Base-by-base conservation (phyloP, 2,888 invertebrate species). In the Amblyjoppa proteus region DNA sequence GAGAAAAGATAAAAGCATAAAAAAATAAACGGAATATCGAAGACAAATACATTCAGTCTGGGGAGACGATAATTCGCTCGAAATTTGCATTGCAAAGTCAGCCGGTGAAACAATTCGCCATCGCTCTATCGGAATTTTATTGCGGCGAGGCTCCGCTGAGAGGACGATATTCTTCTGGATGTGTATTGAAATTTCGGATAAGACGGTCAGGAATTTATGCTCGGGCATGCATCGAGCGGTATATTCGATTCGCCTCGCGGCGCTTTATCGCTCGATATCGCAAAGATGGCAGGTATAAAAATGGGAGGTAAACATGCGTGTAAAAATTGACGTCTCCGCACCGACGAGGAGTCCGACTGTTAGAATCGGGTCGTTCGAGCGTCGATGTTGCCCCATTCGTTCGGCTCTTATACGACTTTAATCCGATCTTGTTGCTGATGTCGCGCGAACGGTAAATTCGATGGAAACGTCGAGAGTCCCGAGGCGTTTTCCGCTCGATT, bases 51-150 rank as follows among this genome's bases (percentile, higher is more conserved):
- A 71, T 75, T 82, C 75, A 66, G 70, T 69, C 56, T 41, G 78
- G 28, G 28, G 78, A 78, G 75, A 78, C 70, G 53, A 81, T 82
- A 69, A 85, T 85, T 85, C 75, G 78, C 56, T 75, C 75, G 66
- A 45, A 53, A 64, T 81, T 78, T 84, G 77, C 81, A 77, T 77
- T 70, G 81, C 81, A 78, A 81, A 81, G 64, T 38, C 20, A 13
- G n/a, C 3, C 34, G 20, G 66, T 20, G 25, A 76, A 66, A 76
- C 49, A 76, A 51, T 76, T 76, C 64, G 25, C 7, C 38, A 20
- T 28, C n/a, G 20, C 41, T 7, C 7, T 66, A 66, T 31, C 61
- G 16, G 61, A 31, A 61, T 61, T 61, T 31, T 31, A 31, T 61
- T 31, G 28, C 61, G 3, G 11, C 28, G 31, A 28, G 2, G 28